Evolutionary conservation across 2,888 invertebrate genomes (phyloP).

Genomic region (Tiliacea aurago): DNA sequence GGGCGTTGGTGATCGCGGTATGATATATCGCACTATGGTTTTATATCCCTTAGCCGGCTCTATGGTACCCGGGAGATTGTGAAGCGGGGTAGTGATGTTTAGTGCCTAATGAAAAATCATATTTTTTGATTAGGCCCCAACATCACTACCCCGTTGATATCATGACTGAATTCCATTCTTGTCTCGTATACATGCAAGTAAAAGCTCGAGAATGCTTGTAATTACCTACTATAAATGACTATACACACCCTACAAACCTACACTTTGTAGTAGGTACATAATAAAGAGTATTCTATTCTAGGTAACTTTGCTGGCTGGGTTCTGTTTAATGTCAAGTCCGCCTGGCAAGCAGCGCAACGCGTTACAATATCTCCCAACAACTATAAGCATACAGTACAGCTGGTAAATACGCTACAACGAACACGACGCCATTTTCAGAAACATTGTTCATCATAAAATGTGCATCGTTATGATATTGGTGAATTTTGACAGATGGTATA

Average conservation of each 20-base stretch:
- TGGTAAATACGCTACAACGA: slow-evolving; percentile 35
- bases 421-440: slow-evolving; percentile 42
- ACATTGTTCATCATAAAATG: slow-evolving; percentile 52
- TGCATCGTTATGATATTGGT: slow-evolving; percentile 56
- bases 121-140: no score
- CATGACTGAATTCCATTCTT: neutral
- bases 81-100: slow-evolving; percentile 2
- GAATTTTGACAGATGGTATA: slow-evolving; percentile 54
- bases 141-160: neutral
- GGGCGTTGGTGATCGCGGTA: slow-evolving; percentile 43
- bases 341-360: slow-evolving; percentile 41
- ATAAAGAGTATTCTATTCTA: no score
- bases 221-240: slow-evolving; percentile 1
- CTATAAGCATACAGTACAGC: slow-evolving; percentile 36
- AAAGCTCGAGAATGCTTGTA: neutral
- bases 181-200: neutral
- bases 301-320: slow-evolving; percentile 5
- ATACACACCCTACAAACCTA: slow-evolving; percentile 33
- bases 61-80: slow-evolving; percentile 32
- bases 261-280: slow-evolving; percentile 25
- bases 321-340: slow-evolving; percentile 51
- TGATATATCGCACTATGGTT: slow-evolving; percentile 50
- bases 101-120: slow-evolving; percentile 23
- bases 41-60: slow-evolving; percentile 32
- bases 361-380: slow-evolving; percentile 39